These are phyloP conservation scores for Halictus rubicundus DNA, from an alignment of 1,140 invertebrate species.

Conservation along the genomic window DNA sequence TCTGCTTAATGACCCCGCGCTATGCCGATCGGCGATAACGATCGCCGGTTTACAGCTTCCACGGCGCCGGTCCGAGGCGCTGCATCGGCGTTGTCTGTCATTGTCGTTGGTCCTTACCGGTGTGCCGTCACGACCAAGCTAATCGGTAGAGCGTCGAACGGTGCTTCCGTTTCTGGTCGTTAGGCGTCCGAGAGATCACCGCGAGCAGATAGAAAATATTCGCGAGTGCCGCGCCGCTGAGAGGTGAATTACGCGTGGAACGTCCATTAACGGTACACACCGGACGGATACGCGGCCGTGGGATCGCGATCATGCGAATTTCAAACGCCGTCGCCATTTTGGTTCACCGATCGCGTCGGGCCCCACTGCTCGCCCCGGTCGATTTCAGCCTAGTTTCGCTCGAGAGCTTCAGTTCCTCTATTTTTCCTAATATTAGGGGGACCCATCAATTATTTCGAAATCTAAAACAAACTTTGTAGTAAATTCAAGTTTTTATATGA, in stretches of 20 bases:
- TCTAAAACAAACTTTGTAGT: too few relatives aligned
- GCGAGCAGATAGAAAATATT: constrained; percentile 2
- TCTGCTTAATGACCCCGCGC: constrained; percentile 13
- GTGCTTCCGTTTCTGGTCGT: background rate
- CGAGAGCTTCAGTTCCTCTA: too few relatives aligned
- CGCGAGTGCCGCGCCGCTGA: background rate
- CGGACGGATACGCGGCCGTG: constrained; percentile 6
- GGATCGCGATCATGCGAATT: background rate
- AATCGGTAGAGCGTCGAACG: background rate
- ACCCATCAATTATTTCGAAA: too few relatives aligned
- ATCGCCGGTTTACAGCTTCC: background rate
- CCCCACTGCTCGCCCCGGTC: too few relatives aligned
- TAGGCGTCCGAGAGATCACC: constrained; percentile 5
- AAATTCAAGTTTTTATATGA: too few relatives aligned
- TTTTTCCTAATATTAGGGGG: too few relatives aligned
- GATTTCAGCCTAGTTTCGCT: too few relatives aligned
- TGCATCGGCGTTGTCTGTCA: background rate
- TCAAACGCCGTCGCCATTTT: background rate
- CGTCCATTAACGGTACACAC: constrained; percentile 27
- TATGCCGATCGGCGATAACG: constrained; percentile 18
- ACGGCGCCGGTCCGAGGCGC: background rate
- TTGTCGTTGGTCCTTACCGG: background rate
- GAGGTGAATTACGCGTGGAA: constrained; percentile 1
- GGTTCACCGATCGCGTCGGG: too few relatives aligned
- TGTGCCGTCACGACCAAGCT: too few relatives aligned